phyloP scores from a whole-genome alignment of 92 coral and sea anemone species.

The Zoanthus sansibaricus region DNA sequence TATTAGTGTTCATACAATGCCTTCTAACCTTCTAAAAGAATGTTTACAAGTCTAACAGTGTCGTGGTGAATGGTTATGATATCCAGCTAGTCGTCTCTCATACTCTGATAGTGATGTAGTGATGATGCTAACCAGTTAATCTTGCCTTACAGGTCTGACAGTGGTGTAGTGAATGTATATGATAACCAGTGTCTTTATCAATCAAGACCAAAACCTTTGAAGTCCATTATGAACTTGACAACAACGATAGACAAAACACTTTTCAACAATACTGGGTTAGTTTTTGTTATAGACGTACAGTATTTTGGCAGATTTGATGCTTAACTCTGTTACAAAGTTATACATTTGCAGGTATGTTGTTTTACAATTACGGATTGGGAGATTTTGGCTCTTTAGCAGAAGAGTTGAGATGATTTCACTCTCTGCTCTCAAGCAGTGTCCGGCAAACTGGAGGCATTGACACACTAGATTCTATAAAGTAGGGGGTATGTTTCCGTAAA shows the following conservation, averaged over 20 bases:
- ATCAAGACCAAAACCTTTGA: constrained; percentile 87
- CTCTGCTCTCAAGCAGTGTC: no score
- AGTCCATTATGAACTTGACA: constrained; percentile 88
- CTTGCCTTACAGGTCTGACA: constrained; percentile 78
- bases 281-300: not conserved
- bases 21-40: no score
- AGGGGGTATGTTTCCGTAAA: no score
- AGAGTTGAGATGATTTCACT: no score
- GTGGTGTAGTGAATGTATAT: constrained; percentile 95
- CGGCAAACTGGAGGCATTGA: no score
- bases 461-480: no score
- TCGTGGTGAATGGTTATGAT: constrained; percentile 85
- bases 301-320: no score
- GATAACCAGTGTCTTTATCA: constrained; percentile 76
- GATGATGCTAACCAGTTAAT: not conserved
- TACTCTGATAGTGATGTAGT: not conserved
- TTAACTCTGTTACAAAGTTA: no score
- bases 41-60: constrained; percentile 79
- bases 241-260: constrained; percentile 71
- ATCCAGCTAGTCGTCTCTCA: not conserved
- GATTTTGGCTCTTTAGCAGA: no score
- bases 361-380: no score
- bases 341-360: no score
- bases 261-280: constrained; percentile 90
- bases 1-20: no score